Percentiles rank a stretch among this genome's conserved stretches.
Evolutionary conservation across 2,113 vertebrate species (phyloP).

Genomic region (Pyrgilauda ruficollis): DNA sequence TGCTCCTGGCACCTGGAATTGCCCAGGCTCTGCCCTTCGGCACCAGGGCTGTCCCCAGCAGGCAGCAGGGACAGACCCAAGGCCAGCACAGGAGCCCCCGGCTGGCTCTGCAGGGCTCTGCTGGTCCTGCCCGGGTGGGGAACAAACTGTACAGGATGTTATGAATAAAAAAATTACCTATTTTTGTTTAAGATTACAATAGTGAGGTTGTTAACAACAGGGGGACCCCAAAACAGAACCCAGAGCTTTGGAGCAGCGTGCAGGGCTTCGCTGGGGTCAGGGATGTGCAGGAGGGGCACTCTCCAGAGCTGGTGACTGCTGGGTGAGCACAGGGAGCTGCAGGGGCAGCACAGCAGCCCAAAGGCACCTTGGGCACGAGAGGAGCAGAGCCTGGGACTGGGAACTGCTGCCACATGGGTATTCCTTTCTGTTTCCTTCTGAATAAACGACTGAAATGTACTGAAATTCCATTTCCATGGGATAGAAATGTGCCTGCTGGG

Average conservation of each 20-base stretch:
- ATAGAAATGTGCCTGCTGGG: fast-evolving
- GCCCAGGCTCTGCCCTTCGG: not conserved
- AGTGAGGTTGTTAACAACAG: too few relatives aligned
- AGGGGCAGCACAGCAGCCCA: not conserved
- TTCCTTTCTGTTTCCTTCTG: not conserved
- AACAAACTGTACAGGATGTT: not conserved
- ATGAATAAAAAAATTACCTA: too few relatives aligned
- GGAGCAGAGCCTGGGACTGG: not conserved
- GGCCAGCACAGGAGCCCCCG: not conserved
- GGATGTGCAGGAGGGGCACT: not conserved
- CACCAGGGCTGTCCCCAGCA: not conserved
- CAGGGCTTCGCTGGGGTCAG: fast-evolving
- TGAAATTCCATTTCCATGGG: not conserved
- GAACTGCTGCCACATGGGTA: not conserved
- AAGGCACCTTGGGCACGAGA: not conserved
- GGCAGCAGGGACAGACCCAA: not conserved
- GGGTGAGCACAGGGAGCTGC: fast-evolving
- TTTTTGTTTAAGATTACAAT: too few relatives aligned
- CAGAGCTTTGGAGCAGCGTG: not conserved
- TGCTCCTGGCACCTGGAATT: fast-evolving
- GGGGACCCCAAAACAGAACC: not conserved
- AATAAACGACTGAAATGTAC: too few relatives aligned
- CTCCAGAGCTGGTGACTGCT: not conserved
- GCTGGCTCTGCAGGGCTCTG: not conserved
- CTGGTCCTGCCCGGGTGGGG: not conserved